These are phyloP conservation scores for Uloborus plumipes DNA, from an alignment of 2,888 invertebrate species.

Conservation along the genomic window DNA sequence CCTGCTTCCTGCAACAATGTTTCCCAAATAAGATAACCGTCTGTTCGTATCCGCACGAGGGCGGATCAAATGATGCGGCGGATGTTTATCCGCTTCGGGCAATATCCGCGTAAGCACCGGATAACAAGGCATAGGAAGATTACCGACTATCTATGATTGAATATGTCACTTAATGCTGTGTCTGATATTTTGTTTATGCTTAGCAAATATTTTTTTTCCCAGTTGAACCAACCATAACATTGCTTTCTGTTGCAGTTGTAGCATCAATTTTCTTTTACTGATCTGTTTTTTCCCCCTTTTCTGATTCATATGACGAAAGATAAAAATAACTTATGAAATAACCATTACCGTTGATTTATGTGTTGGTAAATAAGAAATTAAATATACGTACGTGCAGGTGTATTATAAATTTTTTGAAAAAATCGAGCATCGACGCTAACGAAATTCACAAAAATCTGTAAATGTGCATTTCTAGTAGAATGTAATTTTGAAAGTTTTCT, in stretches of 20 bases:
- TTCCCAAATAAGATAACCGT: constrained; percentile 54
- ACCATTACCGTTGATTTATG: too few species aligned
- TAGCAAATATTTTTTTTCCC: neutral
- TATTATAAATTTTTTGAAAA: too few species aligned
- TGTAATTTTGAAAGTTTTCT: too few species aligned
- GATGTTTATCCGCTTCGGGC: constrained; percentile 46
- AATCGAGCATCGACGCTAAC: too few species aligned
- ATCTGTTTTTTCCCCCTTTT: too few species aligned
- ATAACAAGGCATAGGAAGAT: constrained; percentile 49
- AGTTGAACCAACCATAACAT: neutral
- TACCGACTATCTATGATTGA: constrained; percentile 44
- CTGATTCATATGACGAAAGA: too few species aligned
- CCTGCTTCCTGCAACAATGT: constrained; percentile 15
- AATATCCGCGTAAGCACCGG: constrained; percentile 46
- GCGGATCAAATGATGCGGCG: constrained; percentile 52
- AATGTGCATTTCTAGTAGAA: too few species aligned
- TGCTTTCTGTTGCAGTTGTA: neutral
- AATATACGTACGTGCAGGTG: too few species aligned
- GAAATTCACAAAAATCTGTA: too few species aligned
- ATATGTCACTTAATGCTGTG: constrained; percentile 42
- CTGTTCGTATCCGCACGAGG: constrained; percentile 13
- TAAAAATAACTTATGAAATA: too few species aligned
- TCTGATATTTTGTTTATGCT: constrained; percentile 47
- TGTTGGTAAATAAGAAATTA: too few species aligned
- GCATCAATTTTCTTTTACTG: too few species aligned